Evolutionary conservation across 2,113 vertebrate species (phyloP).

Genomic region (Puma concolor): DNA sequence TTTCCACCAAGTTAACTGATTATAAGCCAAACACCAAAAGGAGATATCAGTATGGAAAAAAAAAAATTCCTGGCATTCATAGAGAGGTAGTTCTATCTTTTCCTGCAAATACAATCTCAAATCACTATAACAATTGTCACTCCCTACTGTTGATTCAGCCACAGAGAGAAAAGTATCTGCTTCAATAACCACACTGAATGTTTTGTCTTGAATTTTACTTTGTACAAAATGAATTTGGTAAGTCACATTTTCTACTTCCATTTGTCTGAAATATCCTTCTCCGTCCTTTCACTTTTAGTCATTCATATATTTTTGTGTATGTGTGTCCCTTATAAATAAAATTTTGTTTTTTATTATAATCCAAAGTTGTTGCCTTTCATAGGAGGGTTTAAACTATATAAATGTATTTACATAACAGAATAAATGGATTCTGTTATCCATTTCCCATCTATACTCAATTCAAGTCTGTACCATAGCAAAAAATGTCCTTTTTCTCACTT

Average conservation of each 20-base stretch:
- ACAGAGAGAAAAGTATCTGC: background rate
- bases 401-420: background rate
- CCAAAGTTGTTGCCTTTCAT: background rate
- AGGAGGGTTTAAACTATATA: background rate
- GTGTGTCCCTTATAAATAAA: background rate
- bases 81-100: background rate
- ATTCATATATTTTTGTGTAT: background rate
- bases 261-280: background rate
- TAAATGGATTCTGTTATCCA: background rate
- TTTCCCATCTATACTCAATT: background rate
- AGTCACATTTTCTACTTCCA: background rate
- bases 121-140: background rate
- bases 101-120: background rate
- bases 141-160: background rate
- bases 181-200: background rate
- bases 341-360: background rate
- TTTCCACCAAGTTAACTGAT: background rate
- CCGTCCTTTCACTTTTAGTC: background rate
- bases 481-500: background rate
- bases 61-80: background rate
- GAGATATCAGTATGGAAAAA: background rate
- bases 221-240: background rate
- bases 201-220: background rate
- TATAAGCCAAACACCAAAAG: background rate
- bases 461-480: background rate